Evolutionary conservation across 2,113 vertebrate genomes (phyloP).

Genomic region (Sphaerodactylus townsendi): DNA sequence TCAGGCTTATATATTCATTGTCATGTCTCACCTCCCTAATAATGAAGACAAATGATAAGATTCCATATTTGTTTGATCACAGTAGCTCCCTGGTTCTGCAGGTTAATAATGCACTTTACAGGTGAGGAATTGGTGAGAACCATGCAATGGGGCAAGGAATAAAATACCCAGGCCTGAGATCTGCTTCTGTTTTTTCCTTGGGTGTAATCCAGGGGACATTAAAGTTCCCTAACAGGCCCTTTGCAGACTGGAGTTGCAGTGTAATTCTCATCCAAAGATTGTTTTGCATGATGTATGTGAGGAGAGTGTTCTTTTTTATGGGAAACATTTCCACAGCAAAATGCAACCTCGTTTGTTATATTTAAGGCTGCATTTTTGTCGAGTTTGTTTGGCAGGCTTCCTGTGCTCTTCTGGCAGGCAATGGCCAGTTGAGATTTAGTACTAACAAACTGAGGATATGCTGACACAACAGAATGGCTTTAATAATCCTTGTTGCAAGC

Average conservation of each 20-base stretch:
- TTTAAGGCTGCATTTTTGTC: constrained; percentile 76
- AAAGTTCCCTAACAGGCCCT: neutral
- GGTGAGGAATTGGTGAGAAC: neutral
- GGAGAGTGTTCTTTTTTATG: constrained; percentile 61
- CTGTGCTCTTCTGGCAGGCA: constrained; percentile 84
- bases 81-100: neutral
- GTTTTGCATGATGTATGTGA: constrained; percentile 27
- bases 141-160: too few relatives aligned
- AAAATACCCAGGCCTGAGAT: neutral
- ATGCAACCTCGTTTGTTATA: constrained; percentile 75
- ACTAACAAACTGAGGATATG: constrained; percentile 84
- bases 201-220: neutral
- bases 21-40: neutral
- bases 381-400: constrained; percentile 84
- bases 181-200: neutral
- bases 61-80: neutral
- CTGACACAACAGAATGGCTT: constrained; percentile 90
- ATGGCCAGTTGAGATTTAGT: constrained; percentile 82
- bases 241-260: neutral
- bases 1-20: too few relatives aligned
- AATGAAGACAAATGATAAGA: neutral
- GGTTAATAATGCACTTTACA: neutral
- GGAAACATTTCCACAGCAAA: constrained; percentile 72
- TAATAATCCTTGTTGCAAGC: constrained; percentile 81
- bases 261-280: neutral